These are phyloP conservation scores for Battus philenor DNA, from an alignment of 1,140 invertebrate species.

Conservation along the genomic window DNA sequence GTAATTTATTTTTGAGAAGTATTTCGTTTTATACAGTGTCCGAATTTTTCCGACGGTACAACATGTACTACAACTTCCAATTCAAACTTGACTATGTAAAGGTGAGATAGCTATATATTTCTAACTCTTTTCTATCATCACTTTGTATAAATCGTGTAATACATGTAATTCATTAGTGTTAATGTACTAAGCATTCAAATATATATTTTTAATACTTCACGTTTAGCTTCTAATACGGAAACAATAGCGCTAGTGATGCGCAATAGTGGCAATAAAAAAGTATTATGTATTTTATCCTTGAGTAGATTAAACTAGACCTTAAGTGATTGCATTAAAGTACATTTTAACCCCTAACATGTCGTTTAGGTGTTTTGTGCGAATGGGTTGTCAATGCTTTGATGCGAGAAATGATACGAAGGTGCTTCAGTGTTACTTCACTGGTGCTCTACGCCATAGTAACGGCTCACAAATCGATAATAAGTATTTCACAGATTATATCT, in stretches of 20 bases:
- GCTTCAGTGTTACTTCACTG: conserved; percentile 38
- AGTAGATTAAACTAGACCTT: conserved; percentile 39
- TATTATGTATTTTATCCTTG: conserved; percentile 30
- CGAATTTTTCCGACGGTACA: no score
- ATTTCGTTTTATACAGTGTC: no score
- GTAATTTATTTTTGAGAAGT: no score
- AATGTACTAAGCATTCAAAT: conserved; percentile 39
- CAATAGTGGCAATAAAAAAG: conserved; percentile 57
- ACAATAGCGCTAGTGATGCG: conserved; percentile 34
- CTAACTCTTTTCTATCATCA: conserved; percentile 13
- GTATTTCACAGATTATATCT: background rate
- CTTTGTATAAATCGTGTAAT: conserved; percentile 15
- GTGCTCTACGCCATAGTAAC: conserved; percentile 27
- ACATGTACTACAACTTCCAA: no score
- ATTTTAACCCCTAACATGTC: conserved; percentile 20
- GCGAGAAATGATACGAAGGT: conserved; percentile 25
- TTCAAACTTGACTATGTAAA: no score
- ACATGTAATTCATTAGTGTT: conserved; percentile 28
- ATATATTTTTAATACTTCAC: conserved; percentile 63
- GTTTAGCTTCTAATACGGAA: conserved; percentile 40
- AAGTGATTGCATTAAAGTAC: conserved; percentile 50
- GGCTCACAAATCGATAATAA: conserved; percentile 9
- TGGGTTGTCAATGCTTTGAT: conserved; percentile 22
- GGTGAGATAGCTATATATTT: conserved; percentile 1
- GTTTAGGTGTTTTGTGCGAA: conserved; percentile 9